Evolutionary conservation across 2,797 vertebrate species (phyloP).

Genomic region (Coreius guichenoti): DNA sequence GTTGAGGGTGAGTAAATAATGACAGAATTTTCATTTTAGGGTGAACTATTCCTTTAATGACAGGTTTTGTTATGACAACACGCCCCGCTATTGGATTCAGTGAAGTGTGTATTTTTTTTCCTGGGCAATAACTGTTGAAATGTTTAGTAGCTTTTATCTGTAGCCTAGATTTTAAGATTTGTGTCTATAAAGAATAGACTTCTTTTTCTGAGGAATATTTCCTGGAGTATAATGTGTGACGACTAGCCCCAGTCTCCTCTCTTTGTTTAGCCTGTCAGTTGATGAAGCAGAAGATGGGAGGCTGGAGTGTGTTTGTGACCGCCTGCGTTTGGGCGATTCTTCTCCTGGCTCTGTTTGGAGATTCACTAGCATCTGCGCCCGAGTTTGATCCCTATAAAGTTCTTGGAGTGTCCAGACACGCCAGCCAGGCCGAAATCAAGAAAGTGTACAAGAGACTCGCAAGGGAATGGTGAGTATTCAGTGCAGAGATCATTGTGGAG

Average conservation of each 20-base stretch:
- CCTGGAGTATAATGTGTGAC: neutral
- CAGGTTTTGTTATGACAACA: neutral
- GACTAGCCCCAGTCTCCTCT: neutral
- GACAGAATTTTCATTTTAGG: no score
- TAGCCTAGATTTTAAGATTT: neutral
- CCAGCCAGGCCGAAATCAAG: slow-evolving; percentile 89
- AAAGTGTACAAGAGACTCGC: slow-evolving; percentile 90
- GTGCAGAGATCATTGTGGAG: neutral
- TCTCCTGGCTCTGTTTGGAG: slow-evolving; percentile 71
- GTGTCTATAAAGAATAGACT: neutral
- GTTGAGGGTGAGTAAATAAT: no score
- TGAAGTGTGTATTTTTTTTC: neutral
- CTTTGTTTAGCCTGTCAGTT: neutral
- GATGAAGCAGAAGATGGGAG: slow-evolving; percentile 40
- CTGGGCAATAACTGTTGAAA: neutral
- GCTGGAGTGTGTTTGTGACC: slow-evolving; percentile 7
- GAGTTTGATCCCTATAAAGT: slow-evolving; percentile 88
- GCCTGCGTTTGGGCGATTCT: slow-evolving; percentile 35
- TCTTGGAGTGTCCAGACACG: slow-evolving; percentile 83
- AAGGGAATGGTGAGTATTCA: slow-evolving; percentile 86
- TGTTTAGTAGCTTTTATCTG: neutral
- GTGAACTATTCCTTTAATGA: neutral
- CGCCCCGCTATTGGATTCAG: neutral
- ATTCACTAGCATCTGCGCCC: slow-evolving; percentile 71
- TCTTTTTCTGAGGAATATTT: neutral